Evolutionary conservation across 2,888 invertebrate genomes (phyloP), one percentile per base, ranked within the genome.

Genomic region (Noctua fimbriata): DNA sequence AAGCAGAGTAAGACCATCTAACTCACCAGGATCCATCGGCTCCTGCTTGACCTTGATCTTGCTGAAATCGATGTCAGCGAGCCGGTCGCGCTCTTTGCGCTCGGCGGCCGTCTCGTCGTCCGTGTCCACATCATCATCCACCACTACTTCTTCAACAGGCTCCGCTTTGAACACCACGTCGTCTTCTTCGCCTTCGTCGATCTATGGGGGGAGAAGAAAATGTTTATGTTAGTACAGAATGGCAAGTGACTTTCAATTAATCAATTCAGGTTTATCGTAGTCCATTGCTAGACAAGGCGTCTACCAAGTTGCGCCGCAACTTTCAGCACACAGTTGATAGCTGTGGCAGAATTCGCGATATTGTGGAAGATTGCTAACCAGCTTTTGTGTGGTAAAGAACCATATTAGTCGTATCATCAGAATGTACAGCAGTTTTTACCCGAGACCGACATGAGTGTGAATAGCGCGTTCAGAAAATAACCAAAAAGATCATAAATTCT

Each of bases 121-220:
- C 0, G 97, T 97, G 84, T 97, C 97, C n/a, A 95, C 97, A 76
- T 97, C 97, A 85, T 98, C 98, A 60, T 98, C 97, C 5, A 98
- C 97, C 66, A 97, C 96, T 77, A 97, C 97, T 84, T 97, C 96
- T 85, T 97, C 98, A 77, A 98, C 98, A 12, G 97, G 97, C 83
- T 98, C 98, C 82, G 98, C 97, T 86, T 98, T 97, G 87, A 98
- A 97, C 73, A 98, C 98, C 79, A 98, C 98, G 91, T 98, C 98
- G 88, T 98, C 98, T 83, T 98, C 98, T 14, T 97, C 98, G 21
- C 97, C 97, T n/a, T 97, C 95, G 49, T 95, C 92, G 73, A 93
- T 88, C 89, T 92, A 69, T 58, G 7, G 18, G 4, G 21, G 0
- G 18, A 47, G 5, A 10, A 1, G 12, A 18, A 44, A 1, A n/a